phyloP scores from a whole-genome alignment of 2,113 vertebrate species.

The Pomatostomus ruficeps region DNA sequence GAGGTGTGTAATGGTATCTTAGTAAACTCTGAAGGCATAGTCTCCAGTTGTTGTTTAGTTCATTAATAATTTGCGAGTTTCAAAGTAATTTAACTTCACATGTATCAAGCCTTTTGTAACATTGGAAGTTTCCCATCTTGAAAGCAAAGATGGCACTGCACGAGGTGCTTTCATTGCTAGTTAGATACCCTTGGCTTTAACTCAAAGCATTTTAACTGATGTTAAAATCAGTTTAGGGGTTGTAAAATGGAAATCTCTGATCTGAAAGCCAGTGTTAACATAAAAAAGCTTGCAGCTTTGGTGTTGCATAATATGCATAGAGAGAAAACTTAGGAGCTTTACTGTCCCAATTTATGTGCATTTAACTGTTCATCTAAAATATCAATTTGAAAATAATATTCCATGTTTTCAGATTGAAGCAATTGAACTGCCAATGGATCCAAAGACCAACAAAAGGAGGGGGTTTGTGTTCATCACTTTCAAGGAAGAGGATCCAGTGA shows the following conservation, averaged over 20 bases:
- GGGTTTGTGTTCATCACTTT: slow-evolving; percentile 98
- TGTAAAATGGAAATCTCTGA: neutral
- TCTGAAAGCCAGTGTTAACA: neutral
- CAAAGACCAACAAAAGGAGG: slow-evolving; percentile 95
- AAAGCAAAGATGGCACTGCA: neutral
- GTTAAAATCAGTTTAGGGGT: neutral
- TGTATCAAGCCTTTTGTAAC: neutral
- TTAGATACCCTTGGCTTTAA: neutral
- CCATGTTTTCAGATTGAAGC: slow-evolving; percentile 84
- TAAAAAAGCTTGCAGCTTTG: neutral
- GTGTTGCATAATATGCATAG: neutral
- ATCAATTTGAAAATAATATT: neutral
- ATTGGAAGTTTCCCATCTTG: neutral
- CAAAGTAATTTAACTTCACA: neutral
- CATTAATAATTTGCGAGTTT: neutral
- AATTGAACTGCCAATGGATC: slow-evolving; percentile 97
- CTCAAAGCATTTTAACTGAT: neutral
- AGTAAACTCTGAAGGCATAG: neutral
- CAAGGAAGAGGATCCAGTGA: slow-evolving; percentile 92
- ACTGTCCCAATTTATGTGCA: neutral
- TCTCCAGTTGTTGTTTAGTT: neutral
- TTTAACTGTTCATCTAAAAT: neutral
- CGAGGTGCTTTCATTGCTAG: neutral
- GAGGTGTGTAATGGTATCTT: slow-evolving; percentile 75
- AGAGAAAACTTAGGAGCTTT: neutral